Evolutionary conservation across 2,113 vertebrate genomes (phyloP), one percentile per base, ranked within the genome.

Genomic region (Proterorhinus semilunaris): DNA sequence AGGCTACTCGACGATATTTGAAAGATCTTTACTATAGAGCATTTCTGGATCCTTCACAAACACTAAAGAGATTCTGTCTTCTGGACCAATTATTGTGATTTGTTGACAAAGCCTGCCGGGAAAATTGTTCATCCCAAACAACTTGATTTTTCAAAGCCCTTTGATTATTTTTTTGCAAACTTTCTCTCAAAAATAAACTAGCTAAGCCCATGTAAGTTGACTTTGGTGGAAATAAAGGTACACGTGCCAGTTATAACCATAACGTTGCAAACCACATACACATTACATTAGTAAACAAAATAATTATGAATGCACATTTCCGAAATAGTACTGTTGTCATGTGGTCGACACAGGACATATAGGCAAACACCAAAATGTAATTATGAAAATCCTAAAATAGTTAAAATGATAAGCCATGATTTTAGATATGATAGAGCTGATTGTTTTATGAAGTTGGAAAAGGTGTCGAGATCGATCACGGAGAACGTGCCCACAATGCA

Each of bases 341-440:
- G 17, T 9, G 4, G 51, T 53, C 51, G 1, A 17, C n/a, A 10
- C 17, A 8, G 6, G 10, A 53, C 51, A 17, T 53, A 9, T 16
- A 17, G 8, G 51, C 51, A 9, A 17, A 49, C 10, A 49, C 3
- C 11, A 55, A 4, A 27, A 55, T 0, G 6, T 5, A 7, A 59
- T 43, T 8, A 2, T 21, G 21, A 21, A 12, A 15, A 59, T 42
- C 6, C 13, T 36, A 12, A 15, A 3, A 42, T 13, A 27, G 42
- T 62, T 45, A 11, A 46, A 46, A 46, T 62, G 42, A 70, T 69
- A 84, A 36, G 75, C 78, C 76, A 77, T 47, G 68, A 75, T 51
- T 52, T 11, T 7, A 11, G 15, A 58, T 69, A 90, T 88, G 87
- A 89, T 89, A 84, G 87, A 91, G 89, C 88, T 89, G 89, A 81